Base-by-base conservation (phyloP, 1,140 invertebrate genomes). In the Drosophila asahinai region DNA sequence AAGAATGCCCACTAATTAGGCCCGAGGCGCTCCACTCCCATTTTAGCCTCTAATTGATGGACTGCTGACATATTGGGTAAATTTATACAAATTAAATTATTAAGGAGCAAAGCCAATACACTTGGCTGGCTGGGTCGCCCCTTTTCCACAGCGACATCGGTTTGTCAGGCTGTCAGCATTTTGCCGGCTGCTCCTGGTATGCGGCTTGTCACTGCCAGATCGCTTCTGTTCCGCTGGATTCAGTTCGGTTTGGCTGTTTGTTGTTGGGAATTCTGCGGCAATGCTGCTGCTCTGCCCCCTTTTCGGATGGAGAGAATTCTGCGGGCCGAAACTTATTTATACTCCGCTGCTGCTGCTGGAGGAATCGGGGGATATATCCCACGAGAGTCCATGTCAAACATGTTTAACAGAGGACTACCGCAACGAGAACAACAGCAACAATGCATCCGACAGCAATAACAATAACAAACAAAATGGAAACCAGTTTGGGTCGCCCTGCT, bases 1-100 rank as follows among this genome's bases (percentile, higher is more conserved):
- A 43, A 61, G 48, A 80, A 72, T 60, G 52, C 30, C 19, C 15
- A 45, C 77, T 77, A 80, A 86, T 89, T 80, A 59, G 67, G 36
- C 47, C 62, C 38, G 48, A 67, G 27, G 38, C 27, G 62, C 7
- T 45, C 55, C 38, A 73, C 36, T 51, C 19, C 65, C 58, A 42
- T 61, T 61, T 83, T 43, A 55, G 57, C 36, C 22, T 27, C 19
- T 76, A 80, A 83, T 79, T 83, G 83, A 83, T 77, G 71, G 63
- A 49, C 64, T 68, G 57, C 40, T 64, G 84, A 89, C 77, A 83
- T 83, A 81, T 83, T 89, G 77, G 73, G 84, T 81, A 78, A 87
- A 87, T 87, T 87, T 87, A 84, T 81, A 87, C 83, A 87, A 87
- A 89, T 87, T 89, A 89, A 87, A 87, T 87, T 83, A 87, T 89